Evolutionary conservation across 2,113 vertebrate genomes (phyloP), one percentile per base, ranked within the genome.

Genomic region (Scomber japonicus): DNA sequence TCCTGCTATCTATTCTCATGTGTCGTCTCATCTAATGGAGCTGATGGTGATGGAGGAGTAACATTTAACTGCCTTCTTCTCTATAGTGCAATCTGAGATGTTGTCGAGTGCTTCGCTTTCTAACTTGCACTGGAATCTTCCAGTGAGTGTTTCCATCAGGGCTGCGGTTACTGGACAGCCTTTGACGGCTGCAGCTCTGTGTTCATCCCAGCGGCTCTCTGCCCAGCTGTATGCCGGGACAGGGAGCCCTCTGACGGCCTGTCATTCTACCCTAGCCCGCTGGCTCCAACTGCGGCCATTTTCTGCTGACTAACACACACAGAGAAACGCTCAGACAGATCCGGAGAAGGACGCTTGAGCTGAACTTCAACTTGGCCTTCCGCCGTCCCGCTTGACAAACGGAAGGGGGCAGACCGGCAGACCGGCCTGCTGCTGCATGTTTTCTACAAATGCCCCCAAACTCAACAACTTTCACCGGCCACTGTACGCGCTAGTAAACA

Each of bases 251-350:
- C 92, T 93, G 78, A 78, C 89, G 90, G 95, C 84, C 88, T 93
- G 89, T 71, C 87, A 89, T 88, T 91, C 93, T 95, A 94, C 93
- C 95, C 95, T 94, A 94, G 87, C 90, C 95, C 91, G 92, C 92
- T 90, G 89, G 89, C 78, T 93, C 86, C 55, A 84, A 93, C 94
- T 94, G 96, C 97, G 95, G 97, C 97, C 97, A 97, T 97, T 97
- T 97, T 97, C 95, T 96, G 96, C 95, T 95, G 94, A 94, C 85
- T 89, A 89, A 91, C 89, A 89, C 69, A 84, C 78, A 74, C 83
- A 70, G 76, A 24, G 27, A 54, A 35, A 56, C 78, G 70, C 70
- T 31, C 72, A 71, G 77, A 84, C 61, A 76, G 40, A 83, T 78
- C 81, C 19, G 65, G 68, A 78, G 48, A 51, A 31, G 55, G 75